Conservation (phyloP, 2,797 vertebrate genomes). For the Pelobates cultripes region DNA sequence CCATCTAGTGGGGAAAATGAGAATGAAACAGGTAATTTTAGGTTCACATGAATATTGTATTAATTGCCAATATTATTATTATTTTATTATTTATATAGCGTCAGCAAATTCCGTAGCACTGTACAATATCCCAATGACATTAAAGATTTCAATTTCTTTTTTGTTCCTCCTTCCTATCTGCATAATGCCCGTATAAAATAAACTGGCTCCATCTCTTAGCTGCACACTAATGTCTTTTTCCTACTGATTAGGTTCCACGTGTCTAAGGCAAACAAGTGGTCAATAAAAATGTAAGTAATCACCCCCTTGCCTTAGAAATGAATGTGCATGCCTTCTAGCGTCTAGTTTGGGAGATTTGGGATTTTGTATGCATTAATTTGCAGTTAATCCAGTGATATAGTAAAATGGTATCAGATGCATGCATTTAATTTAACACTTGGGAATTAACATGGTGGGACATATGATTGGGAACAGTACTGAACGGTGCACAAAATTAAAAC, state of each 20-base stretch:
- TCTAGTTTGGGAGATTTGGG: background rate
- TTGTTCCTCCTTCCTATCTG: background rate
- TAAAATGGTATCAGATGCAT: background rate
- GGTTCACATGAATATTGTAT: too few relatives aligned
- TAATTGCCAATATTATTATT: too few relatives aligned
- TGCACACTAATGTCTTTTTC: too few relatives aligned
- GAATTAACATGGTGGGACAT: background rate
- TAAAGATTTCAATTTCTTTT: too few relatives aligned
- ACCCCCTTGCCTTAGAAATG: background rate
- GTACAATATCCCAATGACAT: too few relatives aligned
- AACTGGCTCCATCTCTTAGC: too few relatives aligned
- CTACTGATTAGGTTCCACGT: background rate
- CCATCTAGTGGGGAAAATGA: constrained; percentile 52
- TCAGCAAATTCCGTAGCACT: too few relatives aligned
- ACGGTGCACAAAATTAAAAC: too few relatives aligned
- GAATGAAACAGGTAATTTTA: background rate
- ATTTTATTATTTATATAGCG: too few relatives aligned
- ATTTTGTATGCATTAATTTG: background rate
- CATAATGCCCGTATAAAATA: background rate
- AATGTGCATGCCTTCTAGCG: background rate
- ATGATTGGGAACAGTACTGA: background rate
- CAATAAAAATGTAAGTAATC: background rate
- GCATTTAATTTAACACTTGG: background rate
- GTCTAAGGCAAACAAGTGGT: background rate
- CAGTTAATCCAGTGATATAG: background rate